A percentile compares a stretch with the other conserved stretches of the same genome.
Conservation (phyloP, 2,888 invertebrate genomes). For the Herminia tarsipennalis region DNA sequence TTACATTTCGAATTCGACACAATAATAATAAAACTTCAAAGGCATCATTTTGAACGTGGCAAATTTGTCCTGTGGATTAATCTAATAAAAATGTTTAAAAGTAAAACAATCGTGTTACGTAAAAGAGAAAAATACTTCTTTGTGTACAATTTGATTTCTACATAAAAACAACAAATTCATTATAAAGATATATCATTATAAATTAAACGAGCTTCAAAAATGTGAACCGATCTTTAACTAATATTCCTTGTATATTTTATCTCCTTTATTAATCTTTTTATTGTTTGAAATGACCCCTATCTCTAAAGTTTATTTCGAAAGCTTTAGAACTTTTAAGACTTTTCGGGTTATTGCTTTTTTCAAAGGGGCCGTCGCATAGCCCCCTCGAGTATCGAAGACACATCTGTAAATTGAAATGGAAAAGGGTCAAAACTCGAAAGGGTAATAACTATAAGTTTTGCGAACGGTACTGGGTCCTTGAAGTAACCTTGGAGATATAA, state of each 20-base stretch:
- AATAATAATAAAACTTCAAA: too few species aligned
- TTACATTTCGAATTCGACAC: too few species aligned
- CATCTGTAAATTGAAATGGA: conserved; percentile 77
- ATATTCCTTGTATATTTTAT: conserved; percentile 1
- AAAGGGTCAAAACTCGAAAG: conserved; percentile 71
- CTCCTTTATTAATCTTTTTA: conserved; percentile 29
- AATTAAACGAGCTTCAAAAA: neutral
- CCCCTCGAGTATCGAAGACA: conserved; percentile 68
- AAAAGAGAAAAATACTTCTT: too few species aligned
- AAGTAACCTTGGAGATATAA: conserved; percentile 32
- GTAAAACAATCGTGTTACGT: too few species aligned
- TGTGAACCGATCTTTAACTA: neutral
- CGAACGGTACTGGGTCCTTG: conserved; percentile 48
- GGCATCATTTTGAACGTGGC: too few species aligned
- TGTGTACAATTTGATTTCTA: too few species aligned
- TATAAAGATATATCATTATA: too few species aligned
- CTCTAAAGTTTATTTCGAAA: conserved; percentile 46
- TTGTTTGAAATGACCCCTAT: conserved; percentile 31
- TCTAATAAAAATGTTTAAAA: too few species aligned
- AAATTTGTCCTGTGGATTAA: too few species aligned
- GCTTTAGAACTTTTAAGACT: conserved; percentile 52
- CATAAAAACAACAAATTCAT: too few species aligned
- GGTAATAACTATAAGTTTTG: conserved; percentile 67
- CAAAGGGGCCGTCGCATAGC: conserved; percentile 54
- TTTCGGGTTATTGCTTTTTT: conserved; percentile 62